Evolutionary conservation across 1,140 invertebrate species (phyloP).

Genomic region (Trichonephila clavata): DNA sequence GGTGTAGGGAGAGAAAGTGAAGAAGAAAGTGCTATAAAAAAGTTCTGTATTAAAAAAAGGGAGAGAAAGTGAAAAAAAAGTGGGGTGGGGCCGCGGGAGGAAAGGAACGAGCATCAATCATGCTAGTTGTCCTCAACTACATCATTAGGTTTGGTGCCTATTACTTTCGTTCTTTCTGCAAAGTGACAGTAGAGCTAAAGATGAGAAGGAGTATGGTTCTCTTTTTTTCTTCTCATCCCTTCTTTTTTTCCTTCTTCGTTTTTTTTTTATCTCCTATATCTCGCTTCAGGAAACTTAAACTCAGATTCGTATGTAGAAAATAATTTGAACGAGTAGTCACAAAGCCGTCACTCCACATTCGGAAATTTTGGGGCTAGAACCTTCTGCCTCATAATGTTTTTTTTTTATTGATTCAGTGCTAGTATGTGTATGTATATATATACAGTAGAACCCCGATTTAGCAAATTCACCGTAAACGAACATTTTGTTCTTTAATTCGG

Average conservation of each 20-base stretch:
- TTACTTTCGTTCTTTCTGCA: conserved; percentile 56
- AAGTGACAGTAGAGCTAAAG: conserved; percentile 64
- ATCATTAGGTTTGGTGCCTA: conserved; percentile 73
- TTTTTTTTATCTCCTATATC: background rate
- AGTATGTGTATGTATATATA: too few relatives aligned
- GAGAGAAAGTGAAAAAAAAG: background rate
- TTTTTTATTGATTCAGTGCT: too few relatives aligned
- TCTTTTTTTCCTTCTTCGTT: background rate
- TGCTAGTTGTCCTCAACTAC: conserved; percentile 68
- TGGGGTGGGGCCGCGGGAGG: background rate
- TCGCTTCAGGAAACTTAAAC: background rate
- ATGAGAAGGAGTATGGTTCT: conserved; percentile 44
- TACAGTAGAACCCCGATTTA: too few relatives aligned
- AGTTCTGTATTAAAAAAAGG: background rate
- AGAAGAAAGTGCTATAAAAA: conserved; percentile 31
- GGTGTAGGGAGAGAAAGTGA: conserved; percentile 6
- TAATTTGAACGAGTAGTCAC: background rate
- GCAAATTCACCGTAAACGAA: too few relatives aligned
- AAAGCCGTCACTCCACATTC: background rate
- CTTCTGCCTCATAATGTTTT: too few relatives aligned
- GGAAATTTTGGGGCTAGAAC: too few relatives aligned
- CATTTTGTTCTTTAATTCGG: too few relatives aligned
- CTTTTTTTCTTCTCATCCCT: background rate
- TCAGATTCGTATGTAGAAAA: background rate
- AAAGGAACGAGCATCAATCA: conserved; percentile 58